Conservation (phyloP, 2,888 invertebrate genomes). For the Microctonus hyperodae region DNA sequence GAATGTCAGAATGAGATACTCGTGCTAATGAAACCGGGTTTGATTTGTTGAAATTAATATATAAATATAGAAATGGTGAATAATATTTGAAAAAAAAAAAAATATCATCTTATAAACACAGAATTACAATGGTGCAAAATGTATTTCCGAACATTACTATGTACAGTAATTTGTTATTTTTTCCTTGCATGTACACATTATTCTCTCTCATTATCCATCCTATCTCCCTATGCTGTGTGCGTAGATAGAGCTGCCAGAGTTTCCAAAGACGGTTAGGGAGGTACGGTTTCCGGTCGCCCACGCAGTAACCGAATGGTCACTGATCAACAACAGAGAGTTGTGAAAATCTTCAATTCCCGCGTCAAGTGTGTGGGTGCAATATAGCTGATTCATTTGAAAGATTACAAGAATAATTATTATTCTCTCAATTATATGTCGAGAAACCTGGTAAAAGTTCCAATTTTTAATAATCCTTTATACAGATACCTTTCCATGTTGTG, state of each 20-base stretch:
- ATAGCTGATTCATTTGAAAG: conserved; percentile 27
- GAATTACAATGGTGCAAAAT: too few relatives aligned
- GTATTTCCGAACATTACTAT: too few relatives aligned
- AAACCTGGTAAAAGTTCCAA: conserved; percentile 1
- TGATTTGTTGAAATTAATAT: too few relatives aligned
- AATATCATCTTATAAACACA: too few relatives aligned
- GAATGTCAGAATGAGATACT: too few relatives aligned
- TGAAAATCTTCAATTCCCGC: conserved; percentile 55
- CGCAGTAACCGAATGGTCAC: conserved; percentile 54
- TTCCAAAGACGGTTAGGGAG: conserved; percentile 65
- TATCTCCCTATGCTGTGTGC: conserved; percentile 27
- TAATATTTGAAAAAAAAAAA: too few relatives aligned
- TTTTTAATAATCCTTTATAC: not conserved
- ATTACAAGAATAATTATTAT: conserved; percentile 26
- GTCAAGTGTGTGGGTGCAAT: conserved; percentile 50
- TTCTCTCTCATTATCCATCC: conserved; percentile 22
- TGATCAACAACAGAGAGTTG: conserved; percentile 44
- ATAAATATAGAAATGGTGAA: too few relatives aligned
- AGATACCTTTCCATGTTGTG: too few relatives aligned
- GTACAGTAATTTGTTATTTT: conserved; percentile 38
- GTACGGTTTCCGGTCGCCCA: conserved; percentile 66
- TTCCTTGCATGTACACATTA: not conserved
- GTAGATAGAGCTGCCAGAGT: conserved; percentile 24
- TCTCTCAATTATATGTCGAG: conserved; percentile 11
- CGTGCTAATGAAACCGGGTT: too few relatives aligned